A percentile compares a stretch with the other conserved stretches of the same genome.
Evolutionary conservation across 2,113 vertebrate species (phyloP).

Genomic region (Toxotes jaculatrix): DNA sequence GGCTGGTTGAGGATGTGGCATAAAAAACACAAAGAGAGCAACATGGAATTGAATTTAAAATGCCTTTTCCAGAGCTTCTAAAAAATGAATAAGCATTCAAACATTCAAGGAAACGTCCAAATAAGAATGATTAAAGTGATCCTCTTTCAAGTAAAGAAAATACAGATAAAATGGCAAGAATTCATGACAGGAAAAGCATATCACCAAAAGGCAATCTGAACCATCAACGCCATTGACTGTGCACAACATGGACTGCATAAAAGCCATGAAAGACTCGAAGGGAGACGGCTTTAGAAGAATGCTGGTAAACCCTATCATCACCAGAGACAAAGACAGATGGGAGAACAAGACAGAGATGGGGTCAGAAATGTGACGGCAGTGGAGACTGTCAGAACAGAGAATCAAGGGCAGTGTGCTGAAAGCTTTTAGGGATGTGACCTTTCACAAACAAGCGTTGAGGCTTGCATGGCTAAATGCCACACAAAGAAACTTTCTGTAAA

Average conservation of each 20-base stretch:
- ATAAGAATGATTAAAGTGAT: background rate
- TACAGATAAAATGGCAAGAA: background rate
- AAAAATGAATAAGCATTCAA: constrained; percentile 22
- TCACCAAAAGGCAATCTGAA: background rate
- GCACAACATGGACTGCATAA: background rate
- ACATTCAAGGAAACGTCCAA: background rate
- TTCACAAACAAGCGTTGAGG: constrained; percentile 49
- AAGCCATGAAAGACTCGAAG: background rate
- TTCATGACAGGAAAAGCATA: background rate
- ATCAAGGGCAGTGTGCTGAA: constrained; percentile 17
- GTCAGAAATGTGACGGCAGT: constrained; percentile 8
- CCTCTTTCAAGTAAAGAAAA: background rate
- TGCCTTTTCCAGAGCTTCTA: background rate
- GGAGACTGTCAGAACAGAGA: constrained; percentile 6
- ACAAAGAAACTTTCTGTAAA: constrained; percentile 14
- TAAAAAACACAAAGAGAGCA: background rate
- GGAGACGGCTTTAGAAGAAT: background rate
- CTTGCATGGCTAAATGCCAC: constrained; percentile 37
- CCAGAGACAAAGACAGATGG: background rate
- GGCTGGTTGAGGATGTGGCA: background rate
- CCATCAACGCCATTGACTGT: background rate
- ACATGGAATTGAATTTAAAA: constrained; percentile 26
- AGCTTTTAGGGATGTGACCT: constrained; percentile 69
- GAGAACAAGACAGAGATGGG: background rate
- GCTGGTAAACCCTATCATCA: background rate